phyloP scores from a whole-genome alignment of 1,140 invertebrate species.

The Drosophila ogumai region DNA sequence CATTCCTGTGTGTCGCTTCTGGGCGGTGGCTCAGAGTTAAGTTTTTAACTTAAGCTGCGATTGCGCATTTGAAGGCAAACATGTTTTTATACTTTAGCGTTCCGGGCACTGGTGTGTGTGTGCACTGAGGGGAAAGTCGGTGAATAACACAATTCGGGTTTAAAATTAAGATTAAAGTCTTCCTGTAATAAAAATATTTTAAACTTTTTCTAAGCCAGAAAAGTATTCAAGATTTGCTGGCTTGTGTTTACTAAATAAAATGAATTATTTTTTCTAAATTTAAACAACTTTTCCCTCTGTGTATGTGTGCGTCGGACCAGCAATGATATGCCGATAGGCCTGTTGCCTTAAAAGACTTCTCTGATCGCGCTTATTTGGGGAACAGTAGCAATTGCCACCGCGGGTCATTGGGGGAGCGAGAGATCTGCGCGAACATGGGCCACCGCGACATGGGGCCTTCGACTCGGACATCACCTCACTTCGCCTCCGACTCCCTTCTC shows the following conservation, averaged over 20 bases:
- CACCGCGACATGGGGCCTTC: slow-evolving; percentile 27
- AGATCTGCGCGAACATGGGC: slow-evolving; percentile 27
- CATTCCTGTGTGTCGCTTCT: slow-evolving; percentile 67
- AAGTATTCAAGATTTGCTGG: background rate
- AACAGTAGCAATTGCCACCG: slow-evolving; percentile 65
- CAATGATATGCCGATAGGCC: slow-evolving; percentile 80
- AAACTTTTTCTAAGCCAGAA: background rate
- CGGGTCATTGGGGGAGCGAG: slow-evolving; percentile 26
- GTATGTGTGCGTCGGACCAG: slow-evolving; percentile 12
- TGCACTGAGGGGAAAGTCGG: slow-evolving; percentile 17
- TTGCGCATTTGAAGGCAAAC: slow-evolving; percentile 84
- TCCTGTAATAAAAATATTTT: background rate
- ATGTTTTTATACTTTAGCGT: slow-evolving; percentile 83
- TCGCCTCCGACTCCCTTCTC: background rate
- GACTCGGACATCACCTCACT: background rate
- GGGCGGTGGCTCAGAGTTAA: slow-evolving; percentile 77
- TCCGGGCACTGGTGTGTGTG: slow-evolving; percentile 9
- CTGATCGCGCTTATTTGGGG: slow-evolving; percentile 82
- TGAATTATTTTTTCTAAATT: background rate
- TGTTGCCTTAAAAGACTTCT: slow-evolving; percentile 84
- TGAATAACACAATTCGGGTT: background rate
- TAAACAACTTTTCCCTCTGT: slow-evolving; percentile 8
- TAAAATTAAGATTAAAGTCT: background rate
- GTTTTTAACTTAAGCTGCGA: slow-evolving; percentile 77
- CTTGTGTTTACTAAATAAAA: background rate